These are phyloP conservation scores for Microtus montanus DNA, from an alignment of 2,113 vertebrate genomes.

Conservation along the genomic window DNA sequence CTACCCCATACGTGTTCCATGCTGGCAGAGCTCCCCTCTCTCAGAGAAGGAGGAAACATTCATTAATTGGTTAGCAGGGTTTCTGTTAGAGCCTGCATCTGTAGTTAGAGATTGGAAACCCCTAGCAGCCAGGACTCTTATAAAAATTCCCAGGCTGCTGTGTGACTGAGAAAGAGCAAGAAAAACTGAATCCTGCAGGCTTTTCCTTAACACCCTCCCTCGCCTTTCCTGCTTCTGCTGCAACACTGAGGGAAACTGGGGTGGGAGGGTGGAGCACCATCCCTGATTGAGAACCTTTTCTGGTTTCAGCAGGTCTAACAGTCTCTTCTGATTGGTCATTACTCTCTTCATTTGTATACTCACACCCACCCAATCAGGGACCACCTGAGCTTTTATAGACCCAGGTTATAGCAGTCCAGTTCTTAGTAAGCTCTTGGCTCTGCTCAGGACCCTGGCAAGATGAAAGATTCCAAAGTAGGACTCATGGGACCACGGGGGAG, in stretches of 20 bases:
- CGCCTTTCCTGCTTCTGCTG: no score
- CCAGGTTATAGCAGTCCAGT: not conserved
- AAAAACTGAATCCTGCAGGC: not conserved
- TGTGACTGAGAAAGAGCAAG: no score
- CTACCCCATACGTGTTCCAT: fast-evolving
- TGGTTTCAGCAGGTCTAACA: not conserved
- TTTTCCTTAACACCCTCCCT: no score
- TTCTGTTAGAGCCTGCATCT: not conserved
- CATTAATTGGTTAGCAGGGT: not conserved
- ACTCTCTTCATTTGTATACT: not conserved
- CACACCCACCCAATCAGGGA: not conserved
- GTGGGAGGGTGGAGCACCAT: no score
- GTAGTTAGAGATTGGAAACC: not conserved
- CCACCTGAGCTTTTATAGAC: not conserved
- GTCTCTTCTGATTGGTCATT: not conserved
- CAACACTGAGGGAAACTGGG: no score
- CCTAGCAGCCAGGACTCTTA: not conserved
- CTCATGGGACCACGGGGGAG: not conserved
- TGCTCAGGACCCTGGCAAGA: not conserved
- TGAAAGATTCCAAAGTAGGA: not conserved
- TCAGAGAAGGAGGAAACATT: not conserved
- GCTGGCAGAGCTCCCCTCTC: not conserved
- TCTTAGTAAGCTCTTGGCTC: not conserved
- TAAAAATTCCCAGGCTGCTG: not conserved
- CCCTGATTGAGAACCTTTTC: no score